These are phyloP conservation scores for Gymnobelideus leadbeateri DNA, from an alignment of 2,113 vertebrate genomes.

Conservation along the genomic window DNA sequence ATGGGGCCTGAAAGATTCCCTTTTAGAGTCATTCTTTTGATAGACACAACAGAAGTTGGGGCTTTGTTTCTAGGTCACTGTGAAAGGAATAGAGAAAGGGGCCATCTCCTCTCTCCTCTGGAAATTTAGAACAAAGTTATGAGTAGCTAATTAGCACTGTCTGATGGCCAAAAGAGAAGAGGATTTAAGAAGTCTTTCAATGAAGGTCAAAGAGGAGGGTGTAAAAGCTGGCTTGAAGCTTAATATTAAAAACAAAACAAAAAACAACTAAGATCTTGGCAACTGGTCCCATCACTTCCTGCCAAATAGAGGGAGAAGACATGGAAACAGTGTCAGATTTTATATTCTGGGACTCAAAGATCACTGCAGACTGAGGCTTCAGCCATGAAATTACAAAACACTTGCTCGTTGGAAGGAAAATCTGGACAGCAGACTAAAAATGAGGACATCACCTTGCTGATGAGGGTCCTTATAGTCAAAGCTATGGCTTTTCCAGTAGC, in stretches of 20 bases:
- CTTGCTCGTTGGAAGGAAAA: not conserved
- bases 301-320: not conserved
- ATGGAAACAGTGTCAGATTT: not conserved
- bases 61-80: not conserved
- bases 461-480: not conserved
- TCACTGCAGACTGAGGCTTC: not conserved
- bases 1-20: not conserved
- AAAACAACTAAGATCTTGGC: not conserved
- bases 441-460: not conserved
- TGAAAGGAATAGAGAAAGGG: not conserved
- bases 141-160: not conserved
- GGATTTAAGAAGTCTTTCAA: not conserved
- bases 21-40: not conserved
- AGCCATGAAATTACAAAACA: not conserved
- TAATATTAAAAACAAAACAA: not conserved
- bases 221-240: not conserved
- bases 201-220: not conserved
- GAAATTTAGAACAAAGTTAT: not conserved
- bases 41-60: not conserved
- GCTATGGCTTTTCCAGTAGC: not conserved
- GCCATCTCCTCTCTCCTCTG: not conserved
- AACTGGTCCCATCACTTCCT: not conserved
- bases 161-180: not conserved
- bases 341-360: not conserved
- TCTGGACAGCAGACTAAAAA: not conserved